These are phyloP conservation scores for Troides helena DNA, from an alignment of 2,888 invertebrate species.

Conservation along the genomic window DNA sequence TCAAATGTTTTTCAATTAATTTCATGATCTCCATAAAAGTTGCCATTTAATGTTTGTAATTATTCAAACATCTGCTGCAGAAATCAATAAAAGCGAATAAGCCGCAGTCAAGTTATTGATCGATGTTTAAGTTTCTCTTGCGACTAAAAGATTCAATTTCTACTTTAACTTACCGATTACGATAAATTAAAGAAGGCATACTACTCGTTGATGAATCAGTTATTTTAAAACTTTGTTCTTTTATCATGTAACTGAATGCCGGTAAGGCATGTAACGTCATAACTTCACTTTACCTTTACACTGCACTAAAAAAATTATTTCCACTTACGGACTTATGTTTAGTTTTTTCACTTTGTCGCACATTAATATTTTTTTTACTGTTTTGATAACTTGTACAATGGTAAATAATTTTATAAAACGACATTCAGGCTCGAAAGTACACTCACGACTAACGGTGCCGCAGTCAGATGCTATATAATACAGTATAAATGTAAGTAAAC, in stretches of 20 bases:
- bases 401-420: slow-evolving; percentile 49
- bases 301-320: slow-evolving; percentile 54
- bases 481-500: slow-evolving; percentile 42
- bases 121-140: slow-evolving; percentile 31
- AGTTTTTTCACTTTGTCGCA: slow-evolving; percentile 53
- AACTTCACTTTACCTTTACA: slow-evolving; percentile 68
- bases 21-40: too few species aligned
- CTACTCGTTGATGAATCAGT: slow-evolving; percentile 66
- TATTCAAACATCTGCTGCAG: slow-evolving; percentile 12
- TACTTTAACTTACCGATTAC: slow-evolving; percentile 80
- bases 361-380: slow-evolving; percentile 51
- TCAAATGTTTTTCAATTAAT: too few species aligned
- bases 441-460: slow-evolving; percentile 56
- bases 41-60: background rate
- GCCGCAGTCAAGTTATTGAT: slow-evolving; percentile 43
- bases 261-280: slow-evolving; percentile 78
- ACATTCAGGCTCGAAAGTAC: slow-evolving; percentile 66
- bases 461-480: slow-evolving; percentile 49
- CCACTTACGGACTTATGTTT: slow-evolving; percentile 51
- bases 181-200: slow-evolving; percentile 83
- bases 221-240: slow-evolving; percentile 71
- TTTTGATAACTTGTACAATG: slow-evolving; percentile 46
- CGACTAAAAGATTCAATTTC: slow-evolving; percentile 42
- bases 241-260: slow-evolving; percentile 73
- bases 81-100: slow-evolving; percentile 53